These are phyloP conservation scores for Ispidina lecontei DNA, from an alignment of 2,797 vertebrate species.

Conservation along the genomic window DNA sequence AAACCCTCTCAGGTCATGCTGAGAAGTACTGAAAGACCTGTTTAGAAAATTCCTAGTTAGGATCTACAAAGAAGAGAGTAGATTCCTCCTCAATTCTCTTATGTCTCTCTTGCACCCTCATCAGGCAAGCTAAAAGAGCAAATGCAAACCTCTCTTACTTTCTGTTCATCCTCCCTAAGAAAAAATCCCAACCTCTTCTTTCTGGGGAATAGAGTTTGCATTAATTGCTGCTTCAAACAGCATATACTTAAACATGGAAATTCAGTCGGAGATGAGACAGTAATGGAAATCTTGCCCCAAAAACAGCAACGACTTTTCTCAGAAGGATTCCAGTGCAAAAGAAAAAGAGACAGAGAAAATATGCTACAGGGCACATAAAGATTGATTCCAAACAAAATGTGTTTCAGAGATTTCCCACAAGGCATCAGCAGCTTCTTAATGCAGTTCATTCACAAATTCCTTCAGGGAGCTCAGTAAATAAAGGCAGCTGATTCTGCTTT, in stretches of 20 bases:
- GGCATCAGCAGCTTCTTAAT: constrained; percentile 25
- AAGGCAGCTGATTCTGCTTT: background rate
- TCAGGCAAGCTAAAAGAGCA: background rate
- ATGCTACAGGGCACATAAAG: constrained; percentile 35
- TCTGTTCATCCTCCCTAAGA: background rate
- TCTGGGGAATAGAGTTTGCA: constrained; percentile 32
- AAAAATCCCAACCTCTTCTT: constrained; percentile 14
- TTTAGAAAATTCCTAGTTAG: background rate
- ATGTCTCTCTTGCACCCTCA: background rate
- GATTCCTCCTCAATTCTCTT: background rate
- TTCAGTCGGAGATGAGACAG: constrained; percentile 32
- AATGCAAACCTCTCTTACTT: background rate
- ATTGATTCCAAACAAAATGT: constrained; percentile 50
- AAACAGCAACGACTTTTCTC: constrained; percentile 31
- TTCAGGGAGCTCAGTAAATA: constrained; percentile 10
- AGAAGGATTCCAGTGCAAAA: constrained; percentile 32
- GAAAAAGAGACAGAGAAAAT: constrained; percentile 45
- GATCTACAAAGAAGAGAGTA: background rate
- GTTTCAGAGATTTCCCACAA: constrained; percentile 53
- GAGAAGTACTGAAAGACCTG: background rate
- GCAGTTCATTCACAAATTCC: constrained; percentile 39
- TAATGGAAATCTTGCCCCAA: constrained; percentile 40
- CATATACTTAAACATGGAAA: constrained; percentile 57
- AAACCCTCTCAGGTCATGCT: background rate
- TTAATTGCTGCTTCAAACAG: constrained; percentile 68